Evolutionary conservation across 2,797 vertebrate genomes (phyloP), one percentile per base, ranked within the genome.

Genomic region (Clarias platycephalus): DNA sequence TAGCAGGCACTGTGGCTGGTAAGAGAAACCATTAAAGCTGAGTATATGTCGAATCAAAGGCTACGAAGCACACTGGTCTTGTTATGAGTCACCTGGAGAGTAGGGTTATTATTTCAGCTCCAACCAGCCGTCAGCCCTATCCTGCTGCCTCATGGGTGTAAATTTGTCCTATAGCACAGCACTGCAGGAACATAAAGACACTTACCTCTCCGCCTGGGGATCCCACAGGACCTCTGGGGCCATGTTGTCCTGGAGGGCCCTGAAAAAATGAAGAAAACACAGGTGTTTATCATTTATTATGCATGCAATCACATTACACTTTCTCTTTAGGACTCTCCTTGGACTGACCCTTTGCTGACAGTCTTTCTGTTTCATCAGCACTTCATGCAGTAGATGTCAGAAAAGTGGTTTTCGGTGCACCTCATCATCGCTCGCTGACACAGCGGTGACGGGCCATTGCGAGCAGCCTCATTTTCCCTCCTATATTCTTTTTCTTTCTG

Each of bases 161-260:
- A 55, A 74, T 44, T 53, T 62, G 76, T 85, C 68, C 81, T 77
- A 26, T 37, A 34, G 72, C 72, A 71, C 44, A 37, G 57, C 16
- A 64, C 53, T 58, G 67, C 26, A 57, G 53, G 57, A 80, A 49
- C 83, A 62, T 44, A 66, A 26, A 12, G 83, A 70, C 87, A 87
- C 93, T 89, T 93, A 98, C 97, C 95, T 97, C 96, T 67, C 94
- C 94, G 80, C 97, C 97, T 5, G 85, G 94, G 57, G 95, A 87
- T 60, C 97, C 97, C 64, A 93, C 95, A 7, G 96, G 95, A 5
- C 97, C 97, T 75, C 94, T 92, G 57, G 97, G 97, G 12, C 97
- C 97, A 16, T 92, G 94, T 44, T 95, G 95, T 88, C 97, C 97
- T 8, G 96, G 96, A 34, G 96, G 97, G 22, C 97, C 97, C 97